Percentiles rank a stretch among this genome's conserved stretches.
Evolutionary conservation across 2,113 vertebrate species (phyloP).

Genomic region (Ptychochromis oligacanthus): DNA sequence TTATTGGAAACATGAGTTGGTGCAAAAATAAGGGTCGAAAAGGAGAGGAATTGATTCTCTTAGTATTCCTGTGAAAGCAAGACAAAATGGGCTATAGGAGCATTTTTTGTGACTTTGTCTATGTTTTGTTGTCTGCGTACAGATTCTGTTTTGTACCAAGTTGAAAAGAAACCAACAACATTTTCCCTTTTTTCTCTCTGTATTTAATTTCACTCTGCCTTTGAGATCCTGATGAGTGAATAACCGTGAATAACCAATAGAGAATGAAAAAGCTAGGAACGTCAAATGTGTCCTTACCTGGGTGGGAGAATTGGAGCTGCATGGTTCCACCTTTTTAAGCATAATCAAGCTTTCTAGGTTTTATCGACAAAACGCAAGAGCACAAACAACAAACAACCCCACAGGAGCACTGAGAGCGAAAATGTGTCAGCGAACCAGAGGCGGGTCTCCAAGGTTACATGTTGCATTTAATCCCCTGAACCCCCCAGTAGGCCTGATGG

Average conservation of each 20-base stretch:
- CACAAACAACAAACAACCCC: constrained; percentile 46
- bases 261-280: constrained; percentile 20
- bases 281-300: constrained; percentile 48
- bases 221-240: constrained; percentile 40
- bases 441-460: constrained; percentile 64
- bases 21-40: constrained; percentile 22
- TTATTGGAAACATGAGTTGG: constrained; percentile 6
- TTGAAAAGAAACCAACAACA: constrained; percentile 34
- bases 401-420: constrained; percentile 36
- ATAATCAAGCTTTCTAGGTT: constrained; percentile 54
- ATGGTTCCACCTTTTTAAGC: constrained; percentile 35
- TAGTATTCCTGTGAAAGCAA: constrained; percentile 15
- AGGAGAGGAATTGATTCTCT: constrained; percentile 16
- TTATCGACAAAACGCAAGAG: constrained; percentile 44
- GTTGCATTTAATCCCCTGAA: constrained; percentile 66
- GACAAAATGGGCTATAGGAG: constrained; percentile 17
- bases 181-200: background rate
- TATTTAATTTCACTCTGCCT: constrained; percentile 35
- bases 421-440: constrained; percentile 49
- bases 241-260: constrained; percentile 1
- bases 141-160: constrained; percentile 13
- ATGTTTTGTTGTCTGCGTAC: background rate
- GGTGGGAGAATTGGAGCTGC: constrained; percentile 26
- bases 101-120: constrained; percentile 1
- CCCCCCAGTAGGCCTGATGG: constrained; percentile 49